These are phyloP conservation scores for Scaptomyza cyrtandrae DNA, from an alignment of 2,888 invertebrate species.

Conservation along the genomic window DNA sequence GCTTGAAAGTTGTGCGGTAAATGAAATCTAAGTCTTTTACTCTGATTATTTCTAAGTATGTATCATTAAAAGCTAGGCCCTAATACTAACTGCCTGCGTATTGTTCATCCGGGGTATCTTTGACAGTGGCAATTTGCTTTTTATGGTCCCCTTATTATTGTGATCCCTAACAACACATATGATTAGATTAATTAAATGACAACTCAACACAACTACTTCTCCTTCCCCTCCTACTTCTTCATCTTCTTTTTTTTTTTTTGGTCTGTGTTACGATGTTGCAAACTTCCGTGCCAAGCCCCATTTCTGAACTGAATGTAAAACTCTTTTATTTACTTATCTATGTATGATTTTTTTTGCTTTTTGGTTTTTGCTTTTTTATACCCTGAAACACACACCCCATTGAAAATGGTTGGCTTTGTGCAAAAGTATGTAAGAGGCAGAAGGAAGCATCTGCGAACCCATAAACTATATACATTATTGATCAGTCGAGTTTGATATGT, in stretches of 20 bases:
- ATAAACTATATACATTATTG: too few species aligned
- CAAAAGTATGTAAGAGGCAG: too few species aligned
- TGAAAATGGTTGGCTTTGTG: too few species aligned
- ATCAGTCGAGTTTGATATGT: too few species aligned
- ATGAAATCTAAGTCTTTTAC: conserved; percentile 26
- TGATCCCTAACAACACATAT: background rate
- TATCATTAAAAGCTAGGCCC: background rate
- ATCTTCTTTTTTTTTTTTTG: background rate
- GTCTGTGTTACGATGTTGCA: background rate
- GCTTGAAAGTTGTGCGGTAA: conserved; percentile 36
- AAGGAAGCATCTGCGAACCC: too few species aligned
- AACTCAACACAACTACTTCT: background rate
- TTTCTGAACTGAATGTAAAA: background rate
- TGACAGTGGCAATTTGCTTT: conserved; percentile 30
- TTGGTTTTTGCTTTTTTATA: too few species aligned
- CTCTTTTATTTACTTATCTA: background rate
- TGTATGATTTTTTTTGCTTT: too few species aligned
- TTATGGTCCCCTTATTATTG: conserved; percentile 2
- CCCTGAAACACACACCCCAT: too few species aligned
- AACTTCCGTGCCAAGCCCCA: conserved; percentile 49
- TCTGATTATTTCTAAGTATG: background rate
- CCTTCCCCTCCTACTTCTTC: background rate
- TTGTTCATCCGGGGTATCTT: conserved; percentile 4
- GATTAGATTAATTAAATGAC: conserved; percentile 24
- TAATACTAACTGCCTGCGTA: background rate